A percentile compares a stretch with the other conserved stretches of the same genome.
phyloP scores from a whole-genome alignment of 2,797 vertebrate species.

The Sciaenops ocellatus region DNA sequence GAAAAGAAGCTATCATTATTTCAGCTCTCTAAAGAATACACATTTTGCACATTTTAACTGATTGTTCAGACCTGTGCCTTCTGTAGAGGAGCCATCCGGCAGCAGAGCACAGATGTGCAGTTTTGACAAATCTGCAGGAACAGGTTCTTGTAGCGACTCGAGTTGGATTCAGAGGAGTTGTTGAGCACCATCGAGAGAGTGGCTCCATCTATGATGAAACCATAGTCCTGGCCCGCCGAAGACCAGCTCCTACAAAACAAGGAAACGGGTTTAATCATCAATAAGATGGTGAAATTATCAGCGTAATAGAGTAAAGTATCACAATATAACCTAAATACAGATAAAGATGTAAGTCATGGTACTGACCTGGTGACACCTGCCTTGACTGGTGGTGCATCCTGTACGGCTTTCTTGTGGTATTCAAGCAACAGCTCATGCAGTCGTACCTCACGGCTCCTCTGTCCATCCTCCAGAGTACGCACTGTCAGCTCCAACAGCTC shows the following conservation, averaged over 20 bases:
- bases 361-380: slow-evolving; percentile 88
- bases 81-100: slow-evolving; percentile 97
- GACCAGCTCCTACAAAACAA: slow-evolving; percentile 88
- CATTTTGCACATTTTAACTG: background rate
- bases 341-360: background rate
- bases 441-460: slow-evolving; percentile 86
- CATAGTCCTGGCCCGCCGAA: slow-evolving; percentile 89
- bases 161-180: slow-evolving; percentile 87
- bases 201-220: slow-evolving; percentile 96
- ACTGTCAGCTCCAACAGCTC: slow-evolving; percentile 95
- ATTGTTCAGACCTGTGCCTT: slow-evolving; percentile 91
- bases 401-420: slow-evolving; percentile 92
- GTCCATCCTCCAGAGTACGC: slow-evolving; percentile 86
- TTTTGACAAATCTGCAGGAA: slow-evolving; percentile 97
- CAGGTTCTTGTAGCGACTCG: slow-evolving; percentile 90
- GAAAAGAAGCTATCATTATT: background rate
- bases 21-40: background rate
- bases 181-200: slow-evolving; percentile 94
- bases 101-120: slow-evolving; percentile 95
- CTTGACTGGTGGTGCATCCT: slow-evolving; percentile 87
- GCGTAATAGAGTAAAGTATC: background rate
- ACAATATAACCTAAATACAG: background rate
- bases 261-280: background rate
- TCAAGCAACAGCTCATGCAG: slow-evolving; percentile 93
- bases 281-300: background rate